These are phyloP conservation scores for Jacana jacana DNA, from an alignment of 2,113 vertebrate genomes.

Conservation along the genomic window DNA sequence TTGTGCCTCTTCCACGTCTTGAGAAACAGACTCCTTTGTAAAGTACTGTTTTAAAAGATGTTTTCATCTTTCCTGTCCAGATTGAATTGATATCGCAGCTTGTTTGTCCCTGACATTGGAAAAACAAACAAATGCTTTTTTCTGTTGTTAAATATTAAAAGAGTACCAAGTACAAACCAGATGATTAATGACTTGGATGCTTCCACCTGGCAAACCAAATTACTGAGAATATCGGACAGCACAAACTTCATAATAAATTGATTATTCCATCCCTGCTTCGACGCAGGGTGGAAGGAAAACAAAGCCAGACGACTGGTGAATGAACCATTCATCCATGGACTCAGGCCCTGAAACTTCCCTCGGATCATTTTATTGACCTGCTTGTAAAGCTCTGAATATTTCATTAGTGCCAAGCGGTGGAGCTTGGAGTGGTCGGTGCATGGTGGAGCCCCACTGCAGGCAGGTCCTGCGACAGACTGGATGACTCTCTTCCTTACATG, in stretches of 20 bases:
- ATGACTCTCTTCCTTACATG: background rate
- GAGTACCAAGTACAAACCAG: background rate
- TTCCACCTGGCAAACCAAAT: constrained; percentile 53
- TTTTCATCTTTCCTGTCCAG: background rate
- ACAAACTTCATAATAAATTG: constrained; percentile 41
- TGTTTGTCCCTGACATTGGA: background rate
- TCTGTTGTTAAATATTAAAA: constrained; percentile 49
- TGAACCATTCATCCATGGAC: background rate
- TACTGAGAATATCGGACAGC: constrained; percentile 3
- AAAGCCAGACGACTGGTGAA: background rate
- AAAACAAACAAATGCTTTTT: constrained; percentile 34
- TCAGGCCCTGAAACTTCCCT: background rate
- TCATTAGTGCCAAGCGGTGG: background rate
- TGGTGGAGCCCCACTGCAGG: accelerated
- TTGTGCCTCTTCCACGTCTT: background rate
- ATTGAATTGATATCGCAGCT: constrained; percentile 1
- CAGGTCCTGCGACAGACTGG: background rate
- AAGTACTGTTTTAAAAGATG: background rate
- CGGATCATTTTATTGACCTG: background rate
- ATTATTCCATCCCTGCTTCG: background rate
- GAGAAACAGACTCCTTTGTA: background rate
- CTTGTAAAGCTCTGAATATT: background rate
- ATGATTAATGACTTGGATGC: constrained; percentile 43
- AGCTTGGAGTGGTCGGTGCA: accelerated
- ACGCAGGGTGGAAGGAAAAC: background rate